These are phyloP conservation scores for Empidonax traillii DNA, from an alignment of 2,113 vertebrate species.

Conservation along the genomic window DNA sequence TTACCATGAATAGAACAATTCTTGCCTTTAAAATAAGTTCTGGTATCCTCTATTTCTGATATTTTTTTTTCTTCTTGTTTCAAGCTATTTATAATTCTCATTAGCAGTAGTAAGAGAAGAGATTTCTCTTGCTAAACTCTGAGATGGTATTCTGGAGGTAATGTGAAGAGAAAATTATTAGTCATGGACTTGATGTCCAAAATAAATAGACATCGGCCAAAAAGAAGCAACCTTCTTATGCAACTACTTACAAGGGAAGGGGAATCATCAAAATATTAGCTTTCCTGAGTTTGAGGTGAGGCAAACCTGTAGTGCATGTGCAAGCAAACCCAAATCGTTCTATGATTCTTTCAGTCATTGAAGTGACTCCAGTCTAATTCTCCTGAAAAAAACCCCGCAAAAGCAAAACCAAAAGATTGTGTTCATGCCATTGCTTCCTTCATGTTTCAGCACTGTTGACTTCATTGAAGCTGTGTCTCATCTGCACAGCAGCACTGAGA, in stretches of 20 bases:
- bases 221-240: neutral
- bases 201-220: neutral
- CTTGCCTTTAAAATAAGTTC: neutral
- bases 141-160: neutral
- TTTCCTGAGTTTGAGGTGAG: neutral
- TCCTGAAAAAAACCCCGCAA: neutral
- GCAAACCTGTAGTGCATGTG: neutral
- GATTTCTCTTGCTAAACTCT: neutral
- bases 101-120: neutral
- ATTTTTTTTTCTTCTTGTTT: neutral
- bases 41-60: neutral
- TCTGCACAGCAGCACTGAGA: neutral
- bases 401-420: rapidly evolving
- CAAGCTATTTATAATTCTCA: neutral
- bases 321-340: neutral
- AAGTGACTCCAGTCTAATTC: neutral
- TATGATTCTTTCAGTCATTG: neutral
- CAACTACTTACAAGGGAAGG: neutral
- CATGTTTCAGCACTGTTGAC: neutral
- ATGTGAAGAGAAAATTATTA: neutral
- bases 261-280: neutral
- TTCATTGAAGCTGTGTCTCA: neutral
- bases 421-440: neutral
- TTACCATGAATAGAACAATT: neutral
- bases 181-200: neutral